These are phyloP conservation scores for Mythimna ferrago DNA, from an alignment of 2,888 invertebrate genomes.

Conservation along the genomic window DNA sequence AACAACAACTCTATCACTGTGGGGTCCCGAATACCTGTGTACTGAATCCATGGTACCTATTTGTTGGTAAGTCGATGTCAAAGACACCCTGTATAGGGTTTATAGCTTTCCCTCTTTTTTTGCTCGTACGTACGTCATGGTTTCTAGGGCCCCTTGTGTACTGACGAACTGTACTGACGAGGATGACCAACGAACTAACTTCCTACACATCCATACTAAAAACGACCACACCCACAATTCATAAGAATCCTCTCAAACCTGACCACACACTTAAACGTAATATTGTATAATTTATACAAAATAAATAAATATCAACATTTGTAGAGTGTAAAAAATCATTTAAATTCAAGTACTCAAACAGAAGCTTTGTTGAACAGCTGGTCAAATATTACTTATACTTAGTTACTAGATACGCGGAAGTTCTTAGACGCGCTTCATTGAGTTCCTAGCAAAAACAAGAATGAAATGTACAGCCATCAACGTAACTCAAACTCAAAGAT, in stretches of 20 bases:
- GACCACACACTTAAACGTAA: conserved; percentile 1
- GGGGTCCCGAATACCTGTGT: too few relatives aligned
- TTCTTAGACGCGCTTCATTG: conserved; percentile 8
- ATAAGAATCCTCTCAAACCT: background rate
- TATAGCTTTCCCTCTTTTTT: too few relatives aligned
- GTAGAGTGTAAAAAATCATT: conserved; percentile 4
- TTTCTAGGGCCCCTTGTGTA: too few relatives aligned
- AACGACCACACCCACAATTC: background rate
- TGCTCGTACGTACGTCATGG: too few relatives aligned
- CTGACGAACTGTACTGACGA: too few relatives aligned
- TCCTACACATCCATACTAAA: too few relatives aligned
- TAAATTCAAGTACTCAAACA: conserved; percentile 8
- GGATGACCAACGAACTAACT: too few relatives aligned
- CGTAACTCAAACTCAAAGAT: background rate
- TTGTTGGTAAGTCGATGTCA: too few relatives aligned
- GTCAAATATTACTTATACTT: conserved; percentile 1
- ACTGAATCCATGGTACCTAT: too few relatives aligned
- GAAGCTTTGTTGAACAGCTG: conserved; percentile 10
- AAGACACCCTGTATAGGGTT: too few relatives aligned
- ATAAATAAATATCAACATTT: conserved; percentile 6
- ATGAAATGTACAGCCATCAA: background rate
- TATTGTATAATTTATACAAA: background rate
- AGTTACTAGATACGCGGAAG: conserved; percentile 29
- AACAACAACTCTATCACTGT: too few relatives aligned
- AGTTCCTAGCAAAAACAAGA: conserved; percentile 19